Evolutionary conservation across 64 coral and sea anemone species (phyloP).

Genomic region (Platygyra sinensis): DNA sequence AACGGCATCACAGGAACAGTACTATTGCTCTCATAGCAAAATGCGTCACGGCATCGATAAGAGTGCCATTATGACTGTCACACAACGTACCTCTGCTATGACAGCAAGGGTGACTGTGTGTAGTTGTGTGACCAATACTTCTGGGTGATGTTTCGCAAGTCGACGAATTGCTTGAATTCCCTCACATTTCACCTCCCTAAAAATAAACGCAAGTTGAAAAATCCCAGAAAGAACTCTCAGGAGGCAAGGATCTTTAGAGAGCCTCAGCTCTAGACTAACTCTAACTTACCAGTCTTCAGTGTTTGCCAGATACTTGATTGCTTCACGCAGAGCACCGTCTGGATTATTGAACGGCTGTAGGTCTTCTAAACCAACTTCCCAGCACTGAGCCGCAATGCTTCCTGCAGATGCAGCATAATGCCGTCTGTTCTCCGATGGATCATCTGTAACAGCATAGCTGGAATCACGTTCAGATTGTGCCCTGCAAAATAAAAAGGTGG

Average conservation of each 20-base stretch:
- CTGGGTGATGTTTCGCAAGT: conserved; percentile 83
- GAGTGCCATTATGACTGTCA: too few relatives aligned
- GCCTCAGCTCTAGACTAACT: not conserved
- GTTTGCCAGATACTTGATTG: conserved; percentile 71
- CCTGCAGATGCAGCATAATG: conserved; percentile 59
- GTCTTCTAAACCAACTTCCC: conserved; percentile 83
- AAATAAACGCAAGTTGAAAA: not conserved
- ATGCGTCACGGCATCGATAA: not conserved
- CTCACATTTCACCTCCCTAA: conserved; percentile 77
- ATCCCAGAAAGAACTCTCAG: too few relatives aligned
- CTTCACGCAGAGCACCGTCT: conserved; percentile 73
- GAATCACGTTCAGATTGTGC: conserved; percentile 76
- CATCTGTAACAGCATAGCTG: conserved; percentile 81
- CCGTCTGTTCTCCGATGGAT: conserved; percentile 66
- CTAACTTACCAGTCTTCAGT: conserved; percentile 89
- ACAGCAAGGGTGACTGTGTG: conserved; percentile 74
- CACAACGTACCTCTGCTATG: conserved; percentile 63
- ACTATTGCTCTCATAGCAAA: too few relatives aligned
- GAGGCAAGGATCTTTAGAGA: too few relatives aligned
- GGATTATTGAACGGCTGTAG: conserved; percentile 80
- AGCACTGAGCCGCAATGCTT: conserved; percentile 65
- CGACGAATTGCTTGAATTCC: conserved; percentile 80
- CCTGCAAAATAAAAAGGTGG: conserved; percentile 29
- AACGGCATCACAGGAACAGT: too few relatives aligned
- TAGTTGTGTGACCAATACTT: conserved; percentile 54